Base-by-base conservation (phyloP, 2,113 vertebrate species). In the Heteronetta atricapilla region DNA sequence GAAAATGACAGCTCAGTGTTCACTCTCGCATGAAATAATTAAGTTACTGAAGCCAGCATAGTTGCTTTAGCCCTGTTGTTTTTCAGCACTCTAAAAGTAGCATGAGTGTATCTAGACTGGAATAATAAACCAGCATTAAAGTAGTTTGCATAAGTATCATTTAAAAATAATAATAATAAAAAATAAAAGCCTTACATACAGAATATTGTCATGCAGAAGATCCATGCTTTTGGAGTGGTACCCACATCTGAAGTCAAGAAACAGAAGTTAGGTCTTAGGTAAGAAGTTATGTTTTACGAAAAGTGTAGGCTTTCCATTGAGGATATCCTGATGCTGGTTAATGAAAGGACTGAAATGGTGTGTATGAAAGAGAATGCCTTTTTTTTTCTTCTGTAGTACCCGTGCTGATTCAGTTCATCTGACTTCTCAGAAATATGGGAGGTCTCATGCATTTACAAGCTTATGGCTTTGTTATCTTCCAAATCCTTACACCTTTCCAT, bases 301-400 rank as follows among this genome's bases (percentile, higher is more conserved):
- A 21, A 38, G 38, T 25, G 16, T 5, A 52, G 34, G 11, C 26
- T 18, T 42, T 50, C 70, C 13, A 8, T 31, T 9, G 50, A 23
- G 29, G 1, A 4, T 40, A 8, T 68, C 11, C 58, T 62, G 19
- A 25, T 22, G 7, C 52, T 75, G 68, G 22, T 55, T 64, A 7
- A 5, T 36, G 44, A 15, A 44, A 19, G 59, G 55, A 15, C 44
- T 29, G 44, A 16, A 29, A 20, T 17, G 16, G 19, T 22, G 21
- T 1, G 1, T 60, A 9, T 0, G 0, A 34, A 10, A 34, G 44
- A 60, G 53, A 40, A n/a, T 0, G 2, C 28, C 31, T 31, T 0
- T 1, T 38, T 44, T 40, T 25, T 26, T 46, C 9, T 67, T 56
- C 34, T 20, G 22, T 42, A 10, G 23, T 40, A 34, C 55, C 70